Conservation (phyloP, 2,113 vertebrate species). For the Drymodes brunneopygia region DNA sequence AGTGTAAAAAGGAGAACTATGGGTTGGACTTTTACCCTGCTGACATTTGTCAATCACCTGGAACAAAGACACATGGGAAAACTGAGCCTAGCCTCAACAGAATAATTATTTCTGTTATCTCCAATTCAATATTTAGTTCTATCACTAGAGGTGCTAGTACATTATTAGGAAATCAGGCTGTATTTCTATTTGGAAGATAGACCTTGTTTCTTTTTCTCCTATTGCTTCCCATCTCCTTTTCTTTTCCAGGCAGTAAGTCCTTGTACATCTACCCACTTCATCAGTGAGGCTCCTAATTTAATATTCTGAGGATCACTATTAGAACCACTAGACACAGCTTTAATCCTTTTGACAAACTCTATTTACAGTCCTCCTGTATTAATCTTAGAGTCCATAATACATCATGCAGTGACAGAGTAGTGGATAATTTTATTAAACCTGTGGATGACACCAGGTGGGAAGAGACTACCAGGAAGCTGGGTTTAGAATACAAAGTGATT, state of each 20-base stretch:
- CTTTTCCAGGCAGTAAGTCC: not conserved
- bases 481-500: not conserved
- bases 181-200: not conserved
- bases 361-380: not conserved
- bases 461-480: not conserved
- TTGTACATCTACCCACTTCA: not conserved
- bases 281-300: not conserved
- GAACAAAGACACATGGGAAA: not conserved
- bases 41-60: not conserved
- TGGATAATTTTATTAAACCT: not conserved
- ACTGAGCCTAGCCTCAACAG: not conserved
- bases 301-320: not conserved
- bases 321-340: not conserved
- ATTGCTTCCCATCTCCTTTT: not conserved
- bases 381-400: not conserved
- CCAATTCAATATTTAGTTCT: not conserved
- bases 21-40: not conserved
- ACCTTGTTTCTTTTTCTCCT: not conserved
- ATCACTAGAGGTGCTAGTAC: not conserved
- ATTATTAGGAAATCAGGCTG: not conserved
- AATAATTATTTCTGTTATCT: not conserved
- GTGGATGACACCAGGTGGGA: not conserved
- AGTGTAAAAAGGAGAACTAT: not conserved
- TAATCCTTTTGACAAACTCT: not conserved
- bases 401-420: not conserved